Evolutionary conservation across 1,140 invertebrate genomes (phyloP), one percentile per base, ranked within the genome.

Genomic region (Pemphigus obesinymphae): DNA sequence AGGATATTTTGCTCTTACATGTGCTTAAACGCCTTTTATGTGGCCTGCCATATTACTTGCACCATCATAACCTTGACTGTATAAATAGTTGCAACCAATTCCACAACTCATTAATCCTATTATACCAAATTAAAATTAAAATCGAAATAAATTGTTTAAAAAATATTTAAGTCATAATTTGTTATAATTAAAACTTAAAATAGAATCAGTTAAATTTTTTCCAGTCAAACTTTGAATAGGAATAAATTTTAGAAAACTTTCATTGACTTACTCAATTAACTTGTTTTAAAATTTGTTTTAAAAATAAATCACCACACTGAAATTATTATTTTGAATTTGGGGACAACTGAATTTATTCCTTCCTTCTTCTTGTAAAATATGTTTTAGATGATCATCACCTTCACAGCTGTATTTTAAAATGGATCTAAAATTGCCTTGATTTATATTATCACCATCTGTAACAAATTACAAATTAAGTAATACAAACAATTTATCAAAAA

Each of bases 71-170:
- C 63, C 63, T 23, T 66, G 63, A 13, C 63, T 31, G 34, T 37
- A 66, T 37, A 66, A 34, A 66, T n/a, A 66, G 2, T 31, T 34
- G n/a, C 63, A 66, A 31, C 34, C 31, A 66, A 66, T 31, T 31
- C 61, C 61, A 66, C 26, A 50, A 50, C 17, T 66, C 63, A 66
- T 66, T 31, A 66, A 23, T n/a, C 63, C 63, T 66, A 66, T 66
- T n/a, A 66, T n/a, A 66, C 15, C 63, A 66, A 66, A 66, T 37
- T n/a, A 66, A n/a, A 34, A 37, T 20, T n/a, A n/a, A n/a, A n/a
- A 15, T 66, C 31, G 34, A 66, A n/a, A 66, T 37, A n/a, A 66
- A 37, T 66, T 34, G 50, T 53, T 53, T 53, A 8, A 34, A 66
- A 31, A 37, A 37, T n/a, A 66, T 37, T 13, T 66, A 66, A 66